Evolutionary conservation across 2,797 vertebrate species (phyloP).

Genomic region (Enteromius paludinosus): DNA sequence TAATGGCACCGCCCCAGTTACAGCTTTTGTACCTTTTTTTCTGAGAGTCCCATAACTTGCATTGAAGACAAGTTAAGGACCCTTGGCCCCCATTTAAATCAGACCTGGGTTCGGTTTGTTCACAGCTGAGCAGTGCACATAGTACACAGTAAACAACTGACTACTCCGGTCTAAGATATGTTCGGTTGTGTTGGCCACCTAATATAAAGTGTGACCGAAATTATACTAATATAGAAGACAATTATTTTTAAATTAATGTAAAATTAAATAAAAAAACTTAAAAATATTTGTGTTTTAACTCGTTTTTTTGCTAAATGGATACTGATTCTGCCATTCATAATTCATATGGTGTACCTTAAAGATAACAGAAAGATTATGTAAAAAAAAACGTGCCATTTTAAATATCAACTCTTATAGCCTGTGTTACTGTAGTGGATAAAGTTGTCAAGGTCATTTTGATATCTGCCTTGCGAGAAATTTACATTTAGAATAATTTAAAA

Average conservation of each 20-base stretch:
- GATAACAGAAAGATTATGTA: background rate
- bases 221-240: background rate
- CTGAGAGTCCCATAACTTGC: too few species aligned
- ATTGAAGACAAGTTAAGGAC: too few species aligned
- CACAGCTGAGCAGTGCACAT: too few species aligned
- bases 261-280: slow-evolving; percentile 42
- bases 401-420: background rate
- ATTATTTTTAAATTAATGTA: background rate
- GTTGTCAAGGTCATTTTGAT: slow-evolving; percentile 5
- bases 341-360: background rate
- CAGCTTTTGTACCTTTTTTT: too few species aligned
- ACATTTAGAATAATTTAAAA: slow-evolving; percentile 36
- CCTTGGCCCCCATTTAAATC: too few species aligned
- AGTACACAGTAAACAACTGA: too few species aligned
- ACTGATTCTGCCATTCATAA: background rate
- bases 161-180: too few species aligned
- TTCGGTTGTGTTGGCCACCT: too few species aligned
- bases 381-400: background rate
- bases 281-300: background rate
- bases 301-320: background rate
- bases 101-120: too few species aligned
- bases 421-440: background rate
- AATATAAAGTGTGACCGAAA: too few species aligned
- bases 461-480: slow-evolving; percentile 26
- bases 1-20: too few species aligned